Percentiles rank a stretch among this genome's conserved stretches.
Conservation (phyloP, 2,888 invertebrate species). For the Euphydryas editha region DNA sequence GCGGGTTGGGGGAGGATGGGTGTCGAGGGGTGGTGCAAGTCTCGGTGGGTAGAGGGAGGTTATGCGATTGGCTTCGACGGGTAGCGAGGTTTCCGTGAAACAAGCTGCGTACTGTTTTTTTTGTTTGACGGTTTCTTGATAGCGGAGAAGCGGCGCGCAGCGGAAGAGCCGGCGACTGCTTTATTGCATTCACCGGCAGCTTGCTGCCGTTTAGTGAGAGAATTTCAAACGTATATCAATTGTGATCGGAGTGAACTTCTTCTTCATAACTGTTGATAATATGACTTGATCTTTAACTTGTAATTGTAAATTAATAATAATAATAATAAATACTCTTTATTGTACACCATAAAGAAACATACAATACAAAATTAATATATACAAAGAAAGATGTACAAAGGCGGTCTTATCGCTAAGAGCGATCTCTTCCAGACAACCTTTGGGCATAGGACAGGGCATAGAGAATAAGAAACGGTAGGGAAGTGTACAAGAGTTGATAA, state of each 20-base stretch:
- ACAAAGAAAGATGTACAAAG: no score
- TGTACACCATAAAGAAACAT: no score
- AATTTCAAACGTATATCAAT: constrained; percentile 20
- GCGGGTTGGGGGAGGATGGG: constrained; percentile 8
- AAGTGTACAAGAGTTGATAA: no score
- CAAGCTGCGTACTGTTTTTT: constrained; percentile 35
- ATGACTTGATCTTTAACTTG: background rate
- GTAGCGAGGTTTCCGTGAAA: constrained; percentile 35
- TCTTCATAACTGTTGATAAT: background rate
- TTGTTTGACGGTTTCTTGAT: constrained; percentile 26
- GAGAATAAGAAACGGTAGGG: no score
- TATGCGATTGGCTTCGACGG: constrained; percentile 36
- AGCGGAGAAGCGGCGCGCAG: constrained; percentile 17
- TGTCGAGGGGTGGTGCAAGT: background rate
- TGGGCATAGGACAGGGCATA: no score
- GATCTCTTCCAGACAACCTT: no score
- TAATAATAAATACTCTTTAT: background rate
- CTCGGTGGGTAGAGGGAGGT: background rate
- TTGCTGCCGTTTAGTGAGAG: constrained; percentile 19
- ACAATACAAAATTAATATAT: no score
- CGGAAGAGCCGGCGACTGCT: constrained; percentile 14
- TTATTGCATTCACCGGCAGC: constrained; percentile 34
- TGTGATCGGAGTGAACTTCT: constrained; percentile 3
- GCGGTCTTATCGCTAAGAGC: no score
- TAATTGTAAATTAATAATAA: no score